Evolutionary conservation across 2,113 vertebrate genomes (phyloP).

Genomic region (Phyllostomus discolor): DNA sequence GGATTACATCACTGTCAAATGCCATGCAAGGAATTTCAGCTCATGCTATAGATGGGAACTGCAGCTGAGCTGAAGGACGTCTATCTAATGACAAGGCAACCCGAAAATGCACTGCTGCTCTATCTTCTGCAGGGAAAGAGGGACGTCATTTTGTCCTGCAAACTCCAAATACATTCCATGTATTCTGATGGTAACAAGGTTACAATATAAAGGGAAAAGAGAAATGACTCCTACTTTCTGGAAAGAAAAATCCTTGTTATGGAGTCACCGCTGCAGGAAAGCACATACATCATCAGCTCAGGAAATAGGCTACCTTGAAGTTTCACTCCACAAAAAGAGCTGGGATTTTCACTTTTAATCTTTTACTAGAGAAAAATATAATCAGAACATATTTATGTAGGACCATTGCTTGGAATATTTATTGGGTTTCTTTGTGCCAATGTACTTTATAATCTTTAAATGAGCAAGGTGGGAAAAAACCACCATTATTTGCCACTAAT

Average conservation of each 20-base stretch:
- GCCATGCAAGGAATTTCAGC: background rate
- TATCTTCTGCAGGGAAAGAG: background rate
- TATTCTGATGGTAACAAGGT: background rate
- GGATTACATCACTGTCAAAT: background rate
- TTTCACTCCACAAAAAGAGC: too few species aligned
- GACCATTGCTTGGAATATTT: background rate
- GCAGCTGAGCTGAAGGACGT: too few species aligned
- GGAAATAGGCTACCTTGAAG: background rate
- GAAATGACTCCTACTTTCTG: background rate
- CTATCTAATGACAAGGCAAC: background rate
- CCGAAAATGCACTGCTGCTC: background rate
- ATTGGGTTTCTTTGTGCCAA: background rate
- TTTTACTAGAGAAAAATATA: background rate
- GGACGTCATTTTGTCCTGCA: background rate
- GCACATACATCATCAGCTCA: fast-evolving
- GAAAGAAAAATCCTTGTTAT: background rate
- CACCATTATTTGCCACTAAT: background rate
- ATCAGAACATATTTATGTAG: background rate
- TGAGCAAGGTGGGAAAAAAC: background rate
- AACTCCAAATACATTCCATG: background rate
- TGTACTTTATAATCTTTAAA: background rate
- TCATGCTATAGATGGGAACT: background rate
- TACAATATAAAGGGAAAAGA: background rate
- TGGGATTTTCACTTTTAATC: background rate
- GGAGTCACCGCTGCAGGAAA: background rate